Conservation (phyloP, 2,797 vertebrate species). For the Natrix natrix region DNA sequence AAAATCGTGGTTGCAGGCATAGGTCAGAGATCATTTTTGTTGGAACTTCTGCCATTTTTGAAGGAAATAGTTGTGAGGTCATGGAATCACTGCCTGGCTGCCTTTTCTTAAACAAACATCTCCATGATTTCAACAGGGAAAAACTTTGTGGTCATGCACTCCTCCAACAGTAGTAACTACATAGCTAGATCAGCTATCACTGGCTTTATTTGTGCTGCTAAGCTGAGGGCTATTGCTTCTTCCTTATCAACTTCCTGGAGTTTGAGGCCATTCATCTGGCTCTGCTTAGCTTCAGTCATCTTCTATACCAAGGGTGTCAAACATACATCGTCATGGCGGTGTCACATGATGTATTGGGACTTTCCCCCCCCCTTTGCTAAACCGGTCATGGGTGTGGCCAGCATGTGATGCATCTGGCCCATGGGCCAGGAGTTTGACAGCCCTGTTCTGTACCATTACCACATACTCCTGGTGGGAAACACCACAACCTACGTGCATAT, state of each 20-base stretch:
- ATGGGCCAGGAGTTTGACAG: too few relatives aligned
- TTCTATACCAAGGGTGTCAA: neutral
- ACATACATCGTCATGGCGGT: fast-evolving
- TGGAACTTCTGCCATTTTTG: neutral
- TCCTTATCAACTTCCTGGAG: neutral
- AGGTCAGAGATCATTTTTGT: neutral
- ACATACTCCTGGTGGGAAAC: neutral
- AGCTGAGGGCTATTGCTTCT: neutral
- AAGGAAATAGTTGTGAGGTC: neutral
- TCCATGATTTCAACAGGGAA: neutral
- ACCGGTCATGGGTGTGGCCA: too few relatives aligned
- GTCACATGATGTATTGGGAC: too few relatives aligned
- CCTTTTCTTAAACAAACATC: neutral
- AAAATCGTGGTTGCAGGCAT: neutral
- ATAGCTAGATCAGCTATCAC: neutral
- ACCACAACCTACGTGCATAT: neutral
- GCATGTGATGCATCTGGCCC: too few relatives aligned
- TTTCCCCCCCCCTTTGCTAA: too few relatives aligned
- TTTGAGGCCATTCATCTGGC: neutral
- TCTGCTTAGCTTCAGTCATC: neutral
- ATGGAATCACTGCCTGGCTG: neutral
- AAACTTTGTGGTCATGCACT: neutral
- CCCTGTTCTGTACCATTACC: neutral
- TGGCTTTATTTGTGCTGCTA: neutral
- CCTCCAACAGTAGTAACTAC: neutral